Percentiles rank a stretch among this genome's conserved stretches.
Conservation (phyloP, 1,140 invertebrate genomes). For the Sesamia nonagrioides region DNA sequence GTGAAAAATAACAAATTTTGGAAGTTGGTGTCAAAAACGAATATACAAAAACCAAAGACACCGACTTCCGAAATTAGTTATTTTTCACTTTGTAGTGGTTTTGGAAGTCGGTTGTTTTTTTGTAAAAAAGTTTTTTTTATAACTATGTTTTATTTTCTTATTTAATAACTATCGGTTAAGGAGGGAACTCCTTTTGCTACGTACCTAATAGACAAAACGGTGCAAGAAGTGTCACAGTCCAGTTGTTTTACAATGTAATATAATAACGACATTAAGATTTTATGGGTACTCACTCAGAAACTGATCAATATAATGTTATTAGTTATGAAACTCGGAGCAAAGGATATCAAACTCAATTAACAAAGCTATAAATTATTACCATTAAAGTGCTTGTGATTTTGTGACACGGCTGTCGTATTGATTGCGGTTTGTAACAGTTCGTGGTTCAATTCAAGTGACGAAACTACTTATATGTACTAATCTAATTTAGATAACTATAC, state of each 20-base stretch:
- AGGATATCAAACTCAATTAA: constrained; percentile 46
- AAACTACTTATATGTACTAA: not conserved
- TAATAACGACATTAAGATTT: constrained; percentile 19
- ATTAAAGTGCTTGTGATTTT: constrained; percentile 23
- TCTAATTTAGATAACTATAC: not conserved
- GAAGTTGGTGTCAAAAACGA: no score
- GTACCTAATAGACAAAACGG: constrained; percentile 5
- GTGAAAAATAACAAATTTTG: no score
- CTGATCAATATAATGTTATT: constrained; percentile 28
- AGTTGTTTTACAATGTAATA: not conserved
- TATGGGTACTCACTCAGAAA: constrained; percentile 17
- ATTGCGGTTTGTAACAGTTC: not conserved
- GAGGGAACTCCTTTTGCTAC: constrained; percentile 2
- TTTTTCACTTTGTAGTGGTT: no score
- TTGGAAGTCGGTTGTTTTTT: no score
- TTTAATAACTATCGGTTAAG: not conserved
- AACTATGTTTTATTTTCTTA: not conserved
- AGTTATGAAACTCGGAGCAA: constrained; percentile 32
- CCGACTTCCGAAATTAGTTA: no score
- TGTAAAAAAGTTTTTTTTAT: no score
- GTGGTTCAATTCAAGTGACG: not conserved
- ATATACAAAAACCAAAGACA: no score
- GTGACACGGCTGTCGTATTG: constrained; percentile 21
- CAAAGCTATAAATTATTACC: constrained; percentile 42
- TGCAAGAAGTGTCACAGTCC: not conserved